A percentile compares a stretch with the other conserved stretches of the same genome.
Evolutionary conservation across 2,797 vertebrate genomes (phyloP).

Genomic region (Delichon dasypus): DNA sequence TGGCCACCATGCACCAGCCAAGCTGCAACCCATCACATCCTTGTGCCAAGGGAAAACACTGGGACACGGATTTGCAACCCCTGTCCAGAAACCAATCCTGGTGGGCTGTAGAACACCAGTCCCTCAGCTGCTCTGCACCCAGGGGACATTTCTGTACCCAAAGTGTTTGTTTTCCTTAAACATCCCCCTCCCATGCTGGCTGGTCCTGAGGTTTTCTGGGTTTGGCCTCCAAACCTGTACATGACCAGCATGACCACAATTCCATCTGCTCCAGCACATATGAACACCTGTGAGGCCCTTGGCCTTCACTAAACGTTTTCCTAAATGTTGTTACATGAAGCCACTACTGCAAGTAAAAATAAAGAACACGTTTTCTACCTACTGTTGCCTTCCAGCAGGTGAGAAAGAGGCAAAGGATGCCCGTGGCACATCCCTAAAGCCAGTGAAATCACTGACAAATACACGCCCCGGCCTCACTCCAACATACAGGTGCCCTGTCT

Average conservation of each 20-base stretch:
- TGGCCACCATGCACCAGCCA: not conserved
- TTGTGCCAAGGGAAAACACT: not conserved
- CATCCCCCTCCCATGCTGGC: accelerated
- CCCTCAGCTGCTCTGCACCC: not conserved
- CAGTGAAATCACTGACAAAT: not conserved
- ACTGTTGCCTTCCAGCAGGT: not conserved
- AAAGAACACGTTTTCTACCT: not conserved
- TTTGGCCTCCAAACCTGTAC: not conserved
- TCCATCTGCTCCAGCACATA: not conserved
- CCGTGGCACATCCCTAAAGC: not conserved
- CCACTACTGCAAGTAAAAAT: not conserved
- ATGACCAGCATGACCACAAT: accelerated
- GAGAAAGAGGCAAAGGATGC: not conserved
- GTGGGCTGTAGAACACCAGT: accelerated
- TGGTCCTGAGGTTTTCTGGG: not conserved
- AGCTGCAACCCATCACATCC: not conserved
- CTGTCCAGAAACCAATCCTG: not conserved
- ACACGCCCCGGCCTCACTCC: accelerated
- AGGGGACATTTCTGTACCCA: not conserved
- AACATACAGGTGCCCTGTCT: not conserved
- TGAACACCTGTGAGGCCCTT: accelerated
- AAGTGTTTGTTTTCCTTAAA: accelerated
- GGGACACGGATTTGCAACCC: not conserved
- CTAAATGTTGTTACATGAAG: not conserved
- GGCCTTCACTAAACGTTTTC: not conserved